Conservation (phyloP, 2,113 vertebrate genomes). For the Platysternon megacephalum region DNA sequence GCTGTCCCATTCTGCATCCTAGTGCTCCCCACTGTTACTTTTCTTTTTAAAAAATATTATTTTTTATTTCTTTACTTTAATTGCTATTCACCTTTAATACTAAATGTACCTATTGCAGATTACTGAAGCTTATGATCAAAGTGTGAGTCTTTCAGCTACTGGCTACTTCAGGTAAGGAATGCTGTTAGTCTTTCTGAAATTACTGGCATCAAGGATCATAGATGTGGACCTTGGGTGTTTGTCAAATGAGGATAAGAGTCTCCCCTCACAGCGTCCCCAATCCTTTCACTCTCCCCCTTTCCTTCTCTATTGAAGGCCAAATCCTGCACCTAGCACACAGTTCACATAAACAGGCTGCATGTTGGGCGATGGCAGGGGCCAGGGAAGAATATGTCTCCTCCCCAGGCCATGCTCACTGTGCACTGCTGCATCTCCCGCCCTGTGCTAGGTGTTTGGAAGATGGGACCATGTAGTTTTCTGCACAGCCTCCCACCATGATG, state of each 20-base stretch:
- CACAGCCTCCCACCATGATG: neutral
- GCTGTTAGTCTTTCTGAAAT: neutral
- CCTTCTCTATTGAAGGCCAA: neutral
- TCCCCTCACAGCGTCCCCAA: neutral
- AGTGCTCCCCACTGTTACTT: neutral
- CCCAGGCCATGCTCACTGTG: neutral
- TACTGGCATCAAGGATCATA: neutral
- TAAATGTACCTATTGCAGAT: slow-evolving; percentile 72
- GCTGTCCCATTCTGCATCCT: neutral
- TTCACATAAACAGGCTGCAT: neutral
- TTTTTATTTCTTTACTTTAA: neutral
- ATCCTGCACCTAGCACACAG: neutral
- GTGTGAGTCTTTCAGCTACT: slow-evolving; percentile 87
- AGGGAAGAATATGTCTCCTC: neutral
- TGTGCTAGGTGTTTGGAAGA: neutral
- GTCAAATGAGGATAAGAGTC: neutral
- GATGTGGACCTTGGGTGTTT: neutral
- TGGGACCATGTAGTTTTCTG: neutral
- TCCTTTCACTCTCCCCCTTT: neutral
- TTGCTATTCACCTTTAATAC: neutral
- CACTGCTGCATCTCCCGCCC: neutral
- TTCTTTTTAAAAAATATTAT: neutral
- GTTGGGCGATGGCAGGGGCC: neutral
- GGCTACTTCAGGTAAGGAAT: slow-evolving; percentile 86
- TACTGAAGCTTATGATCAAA: slow-evolving; percentile 78